Conservation (phyloP, 2,113 vertebrate species). For the Ceratotherium simum region DNA sequence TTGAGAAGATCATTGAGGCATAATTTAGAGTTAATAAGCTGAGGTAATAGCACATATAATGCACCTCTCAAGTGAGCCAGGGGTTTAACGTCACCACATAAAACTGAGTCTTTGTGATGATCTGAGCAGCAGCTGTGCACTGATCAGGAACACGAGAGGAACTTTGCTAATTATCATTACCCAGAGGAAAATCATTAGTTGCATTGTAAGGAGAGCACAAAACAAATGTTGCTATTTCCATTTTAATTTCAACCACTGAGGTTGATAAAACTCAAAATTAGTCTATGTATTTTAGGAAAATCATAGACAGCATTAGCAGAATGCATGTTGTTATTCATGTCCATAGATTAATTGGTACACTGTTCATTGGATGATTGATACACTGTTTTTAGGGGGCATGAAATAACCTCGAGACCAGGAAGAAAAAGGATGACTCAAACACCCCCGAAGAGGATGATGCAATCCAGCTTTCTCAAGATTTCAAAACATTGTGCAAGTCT, state of each 20-base stretch:
- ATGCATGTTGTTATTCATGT: slow-evolving; percentile 59
- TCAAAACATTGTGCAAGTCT: not conserved
- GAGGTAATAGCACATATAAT: slow-evolving; percentile 36
- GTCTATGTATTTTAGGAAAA: slow-evolving; percentile 62
- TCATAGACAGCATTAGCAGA: slow-evolving; percentile 62
- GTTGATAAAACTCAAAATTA: slow-evolving; percentile 69
- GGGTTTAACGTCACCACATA: slow-evolving; percentile 57
- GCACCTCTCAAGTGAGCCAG: slow-evolving; percentile 21
- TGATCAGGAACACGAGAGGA: slow-evolving; percentile 59
- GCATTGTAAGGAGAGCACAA: slow-evolving; percentile 60
- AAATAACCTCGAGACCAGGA: slow-evolving; percentile 16
- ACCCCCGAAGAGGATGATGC: not conserved
- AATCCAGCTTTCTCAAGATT: not conserved
- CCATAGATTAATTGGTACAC: slow-evolving; percentile 71
- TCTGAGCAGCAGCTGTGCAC: slow-evolving; percentile 66
- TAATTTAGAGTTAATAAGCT: slow-evolving; percentile 68
- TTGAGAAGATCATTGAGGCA: slow-evolving; percentile 48
- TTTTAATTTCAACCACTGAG: slow-evolving; percentile 69
- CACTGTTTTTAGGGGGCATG: slow-evolving; percentile 37
- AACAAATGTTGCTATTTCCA: slow-evolving; percentile 75
- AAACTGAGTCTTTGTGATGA: slow-evolving; percentile 59
- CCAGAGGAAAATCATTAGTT: slow-evolving; percentile 72
- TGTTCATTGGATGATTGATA: slow-evolving; percentile 42
- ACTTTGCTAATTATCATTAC: slow-evolving; percentile 69
- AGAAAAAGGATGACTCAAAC: not conserved